These are phyloP conservation scores for Orchesella flavescens DNA, from an alignment of 2,888 invertebrate genomes.

Conservation along the genomic window DNA sequence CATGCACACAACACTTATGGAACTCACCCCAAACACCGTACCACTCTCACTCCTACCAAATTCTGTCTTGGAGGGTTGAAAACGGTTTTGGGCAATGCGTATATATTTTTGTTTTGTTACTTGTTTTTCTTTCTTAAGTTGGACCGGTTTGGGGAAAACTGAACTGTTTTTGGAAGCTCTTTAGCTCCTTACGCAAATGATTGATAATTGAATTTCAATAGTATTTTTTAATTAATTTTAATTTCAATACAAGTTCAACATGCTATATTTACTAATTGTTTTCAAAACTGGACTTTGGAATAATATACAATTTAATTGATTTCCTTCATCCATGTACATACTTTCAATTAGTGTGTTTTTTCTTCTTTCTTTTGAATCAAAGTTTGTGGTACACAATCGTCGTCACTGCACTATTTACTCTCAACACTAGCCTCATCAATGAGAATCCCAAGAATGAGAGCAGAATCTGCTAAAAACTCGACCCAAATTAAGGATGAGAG, in stretches of 20 bases:
- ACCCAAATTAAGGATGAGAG: slow-evolving; percentile 56
- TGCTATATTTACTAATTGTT: too few species aligned
- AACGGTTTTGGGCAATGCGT: slow-evolving; percentile 6
- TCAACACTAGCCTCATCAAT: slow-evolving; percentile 24
- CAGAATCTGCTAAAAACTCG: slow-evolving; percentile 30
- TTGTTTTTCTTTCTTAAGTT: slow-evolving; percentile 37
- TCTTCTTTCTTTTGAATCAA: not conserved
- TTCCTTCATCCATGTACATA: not conserved
- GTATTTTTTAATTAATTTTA: not conserved
- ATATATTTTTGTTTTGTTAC: slow-evolving; percentile 32
- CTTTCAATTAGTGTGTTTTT: not conserved
- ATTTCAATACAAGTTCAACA: not conserved
- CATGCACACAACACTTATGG: slow-evolving; percentile 46
- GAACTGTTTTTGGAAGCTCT: not conserved
- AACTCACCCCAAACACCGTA: slow-evolving; percentile 52
- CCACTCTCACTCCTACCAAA: not conserved
- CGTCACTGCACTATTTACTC: slow-evolving; percentile 1
- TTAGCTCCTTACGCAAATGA: too few species aligned
- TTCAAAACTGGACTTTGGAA: not conserved
- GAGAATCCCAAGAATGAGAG: slow-evolving; percentile 34
- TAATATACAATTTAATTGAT: not conserved
- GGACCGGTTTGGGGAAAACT: slow-evolving; percentile 37
- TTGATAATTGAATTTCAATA: not conserved
- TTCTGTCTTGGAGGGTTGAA: slow-evolving; percentile 29
- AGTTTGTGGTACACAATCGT: not conserved